These are phyloP conservation scores for Torymus auratus DNA, from an alignment of 2,888 invertebrate species.

Conservation along the genomic window DNA sequence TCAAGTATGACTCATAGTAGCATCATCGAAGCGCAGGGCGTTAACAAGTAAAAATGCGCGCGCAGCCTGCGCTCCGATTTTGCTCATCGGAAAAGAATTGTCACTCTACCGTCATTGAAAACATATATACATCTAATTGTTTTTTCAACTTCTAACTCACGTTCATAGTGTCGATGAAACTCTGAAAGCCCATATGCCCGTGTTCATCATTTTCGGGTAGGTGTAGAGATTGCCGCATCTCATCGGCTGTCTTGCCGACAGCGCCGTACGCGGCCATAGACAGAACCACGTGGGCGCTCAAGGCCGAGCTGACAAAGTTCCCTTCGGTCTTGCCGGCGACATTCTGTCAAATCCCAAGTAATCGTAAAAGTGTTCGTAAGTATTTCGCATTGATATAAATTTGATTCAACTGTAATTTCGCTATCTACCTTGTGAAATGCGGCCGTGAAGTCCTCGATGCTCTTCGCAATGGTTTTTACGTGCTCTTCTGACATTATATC, in stretches of 20 bases:
- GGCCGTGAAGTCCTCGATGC: too few relatives aligned
- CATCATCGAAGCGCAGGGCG: too few relatives aligned
- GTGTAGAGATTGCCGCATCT: slow-evolving; percentile 63
- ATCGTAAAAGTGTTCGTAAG: background rate
- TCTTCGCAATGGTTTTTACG: too few relatives aligned
- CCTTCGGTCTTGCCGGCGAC: slow-evolving; percentile 55
- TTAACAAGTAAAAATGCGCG: too few relatives aligned
- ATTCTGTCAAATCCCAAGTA: slow-evolving; percentile 55
- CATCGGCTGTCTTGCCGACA: slow-evolving; percentile 62
- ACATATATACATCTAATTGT: too few relatives aligned
- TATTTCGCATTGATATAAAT: background rate
- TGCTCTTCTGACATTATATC: too few relatives aligned
- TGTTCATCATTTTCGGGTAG: slow-evolving; percentile 60
- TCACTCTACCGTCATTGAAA: too few relatives aligned
- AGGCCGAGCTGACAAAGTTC: slow-evolving; percentile 70
- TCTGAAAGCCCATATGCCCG: slow-evolving; percentile 61
- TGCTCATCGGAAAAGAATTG: too few relatives aligned
- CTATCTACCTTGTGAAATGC: background rate
- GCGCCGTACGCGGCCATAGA: slow-evolving; percentile 69
- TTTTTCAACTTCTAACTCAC: slow-evolving; percentile 53
- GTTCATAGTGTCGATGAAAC: slow-evolving; percentile 63
- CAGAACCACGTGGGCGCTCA: slow-evolving; percentile 71
- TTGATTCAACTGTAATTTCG: background rate
- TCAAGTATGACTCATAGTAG: too few relatives aligned
- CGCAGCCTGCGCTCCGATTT: too few relatives aligned